These are phyloP conservation scores for Sanderia malayensis DNA, from an alignment of 30 jellyfish, hydroid and myxozoan species.

Conservation along the genomic window DNA sequence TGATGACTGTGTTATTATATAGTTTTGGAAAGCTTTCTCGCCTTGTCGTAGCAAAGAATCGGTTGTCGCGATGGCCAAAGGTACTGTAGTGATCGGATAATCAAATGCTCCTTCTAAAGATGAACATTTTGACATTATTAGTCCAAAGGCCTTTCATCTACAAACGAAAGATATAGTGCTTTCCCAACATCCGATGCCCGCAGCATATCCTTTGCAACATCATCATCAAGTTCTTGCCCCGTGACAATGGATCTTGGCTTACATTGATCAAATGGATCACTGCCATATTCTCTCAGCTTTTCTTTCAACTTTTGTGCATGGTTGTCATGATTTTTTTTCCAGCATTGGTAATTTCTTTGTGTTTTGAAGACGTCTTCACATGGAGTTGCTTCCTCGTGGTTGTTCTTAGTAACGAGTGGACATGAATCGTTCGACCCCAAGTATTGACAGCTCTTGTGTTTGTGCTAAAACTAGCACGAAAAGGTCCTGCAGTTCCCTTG, in stretches of 20 bases:
- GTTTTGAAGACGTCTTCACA: conserved; percentile 19
- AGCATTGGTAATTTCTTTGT: conserved; percentile 9
- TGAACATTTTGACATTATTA: neutral
- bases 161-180: neutral
- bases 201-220: neutral
- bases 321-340: neutral
- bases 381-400: conserved; percentile 7
- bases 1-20: neutral
- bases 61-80: neutral
- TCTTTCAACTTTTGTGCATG: neutral
- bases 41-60: neutral
- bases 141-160: neutral
- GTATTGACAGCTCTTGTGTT: conserved; percentile 23
- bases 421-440: conserved; percentile 17
- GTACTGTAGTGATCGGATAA: neutral
- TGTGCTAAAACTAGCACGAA: conserved; percentile 26
- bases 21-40: neutral
- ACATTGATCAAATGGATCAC: conserved; percentile 4
- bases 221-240: neutral
- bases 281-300: neutral
- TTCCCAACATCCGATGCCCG: neutral
- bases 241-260: neutral
- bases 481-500: conserved; percentile 25
- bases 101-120: neutral
- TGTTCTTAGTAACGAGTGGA: neutral